Percentiles rank a stretch among this genome's conserved stretches.
Conservation (phyloP, 2,888 invertebrate genomes). For the Doris montereyensis region DNA sequence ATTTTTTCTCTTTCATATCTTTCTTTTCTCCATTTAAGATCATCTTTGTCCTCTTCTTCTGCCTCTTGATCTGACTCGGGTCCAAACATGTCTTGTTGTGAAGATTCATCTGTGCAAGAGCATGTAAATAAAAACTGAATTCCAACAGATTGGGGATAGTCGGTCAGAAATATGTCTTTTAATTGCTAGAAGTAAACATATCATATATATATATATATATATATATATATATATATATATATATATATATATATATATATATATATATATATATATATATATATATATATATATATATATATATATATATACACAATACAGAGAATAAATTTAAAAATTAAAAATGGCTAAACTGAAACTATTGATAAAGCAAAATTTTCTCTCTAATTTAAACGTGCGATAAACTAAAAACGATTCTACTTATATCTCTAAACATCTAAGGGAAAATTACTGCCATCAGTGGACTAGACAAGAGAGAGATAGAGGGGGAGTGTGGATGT, state of each 20-base stretch:
- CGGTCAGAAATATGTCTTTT: no score
- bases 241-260: conserved; percentile 17
- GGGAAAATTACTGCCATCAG: no score
- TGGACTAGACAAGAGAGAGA: no score
- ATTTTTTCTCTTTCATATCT: conserved; percentile 86
- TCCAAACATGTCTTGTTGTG: conserved; percentile 75
- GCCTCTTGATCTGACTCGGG: conserved; percentile 71
- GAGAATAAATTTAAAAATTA: background rate
- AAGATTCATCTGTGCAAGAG: conserved; percentile 58
- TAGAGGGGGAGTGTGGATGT: no score
- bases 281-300: background rate
- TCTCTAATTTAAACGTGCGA: no score
- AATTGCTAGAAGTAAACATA: background rate
- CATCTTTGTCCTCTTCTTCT: conserved; percentile 80
- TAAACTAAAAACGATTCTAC: no score
- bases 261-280: conserved; percentile 21
- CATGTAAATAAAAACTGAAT: background rate
- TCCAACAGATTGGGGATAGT: no score
- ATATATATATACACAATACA: background rate
- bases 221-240: conserved; percentile 17
- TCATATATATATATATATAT: background rate
- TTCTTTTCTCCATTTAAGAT: conserved; percentile 85
- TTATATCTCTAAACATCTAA: no score
- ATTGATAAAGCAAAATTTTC: no score
- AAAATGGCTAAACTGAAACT: no score